Conservation (phyloP, 2,113 vertebrate genomes). For the sheep (Ovis aries) region DNA sequence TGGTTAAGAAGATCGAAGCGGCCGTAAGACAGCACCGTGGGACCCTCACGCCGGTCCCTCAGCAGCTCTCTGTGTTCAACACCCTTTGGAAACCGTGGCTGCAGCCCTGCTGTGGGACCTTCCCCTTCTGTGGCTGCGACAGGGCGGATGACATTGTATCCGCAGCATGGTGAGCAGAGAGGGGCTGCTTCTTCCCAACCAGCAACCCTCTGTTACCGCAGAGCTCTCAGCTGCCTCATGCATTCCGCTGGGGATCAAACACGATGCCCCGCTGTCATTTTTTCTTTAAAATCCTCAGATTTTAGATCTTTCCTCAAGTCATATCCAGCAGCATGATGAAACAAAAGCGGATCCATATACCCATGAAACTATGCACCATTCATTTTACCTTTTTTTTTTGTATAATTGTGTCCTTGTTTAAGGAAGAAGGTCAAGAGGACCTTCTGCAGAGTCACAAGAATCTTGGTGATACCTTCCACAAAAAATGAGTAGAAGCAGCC, state of each 20-base stretch:
- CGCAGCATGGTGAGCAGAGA: rapidly evolving
- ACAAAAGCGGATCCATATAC: rapidly evolving
- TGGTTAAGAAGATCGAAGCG: conserved; percentile 70
- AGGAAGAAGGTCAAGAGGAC: no score
- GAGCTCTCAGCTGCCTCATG: rapidly evolving
- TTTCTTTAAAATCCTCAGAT: background rate
- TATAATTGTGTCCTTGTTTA: background rate
- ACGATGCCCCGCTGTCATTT: rapidly evolving
- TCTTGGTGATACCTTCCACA: background rate
- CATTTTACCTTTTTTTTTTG: rapidly evolving
- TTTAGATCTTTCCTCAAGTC: background rate
- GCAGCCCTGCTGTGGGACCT: conserved; percentile 88
- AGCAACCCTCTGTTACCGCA: rapidly evolving
- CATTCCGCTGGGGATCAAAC: background rate
- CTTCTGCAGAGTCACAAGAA: background rate
- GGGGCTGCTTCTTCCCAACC: background rate
- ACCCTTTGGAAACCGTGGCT: conserved; percentile 87
- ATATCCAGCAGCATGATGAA: rapidly evolving
- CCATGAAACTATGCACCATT: rapidly evolving
- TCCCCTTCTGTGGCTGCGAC: conserved; percentile 85
- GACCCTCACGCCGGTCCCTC: conserved; percentile 61
- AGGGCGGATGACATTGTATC: background rate
- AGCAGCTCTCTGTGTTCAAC: conserved; percentile 78
- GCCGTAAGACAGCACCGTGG: conserved; percentile 75
- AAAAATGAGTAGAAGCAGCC: background rate